Base-by-base conservation (phyloP, 1,140 invertebrate genomes). In the Scaptomyza graminum region DNA sequence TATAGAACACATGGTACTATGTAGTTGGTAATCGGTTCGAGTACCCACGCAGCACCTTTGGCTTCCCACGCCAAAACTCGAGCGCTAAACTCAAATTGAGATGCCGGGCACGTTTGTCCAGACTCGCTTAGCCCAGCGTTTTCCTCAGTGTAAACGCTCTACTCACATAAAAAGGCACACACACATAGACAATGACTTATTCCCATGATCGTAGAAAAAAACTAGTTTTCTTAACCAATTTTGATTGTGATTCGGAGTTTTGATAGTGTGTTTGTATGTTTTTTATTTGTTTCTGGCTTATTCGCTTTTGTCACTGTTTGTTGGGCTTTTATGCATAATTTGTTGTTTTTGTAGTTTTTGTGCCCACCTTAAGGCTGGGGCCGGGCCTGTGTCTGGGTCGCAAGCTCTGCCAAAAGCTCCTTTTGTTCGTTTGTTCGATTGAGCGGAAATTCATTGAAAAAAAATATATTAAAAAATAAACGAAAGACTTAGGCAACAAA, bases 401-500 rank as follows among this genome's bases (percentile, higher is more conserved):
- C 31, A 34, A 34, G 31, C 37, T 41, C 37, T 34, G 55, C 56
- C 41, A 63, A 64, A 64, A 66, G 73, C 62, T 75, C 37, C 62
- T 49, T 60, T 54, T 49, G 51, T 31, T 34, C 62, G 55, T 55
- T 54, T 43, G 51, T 31, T 50, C 51, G 37, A 57, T 81, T 85
- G 73, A 60, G 70, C 74, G 80, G 74, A 88, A 88, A 85, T 82
- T 82, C 82, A 87, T 87, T 88, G 79, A 87, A 87, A 87, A 81
- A 41, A 41, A 87, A 87, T 9, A 2, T 9, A 34, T 9, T 9
- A 82, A 87, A 87, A 81, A 41, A 41, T 88, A 87, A 81, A 87
- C 79, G 71, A 87, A 87, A 78, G 84, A 87, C 82, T 87, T 87
- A 88, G 66, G 82, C 83, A 87, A 82, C 79, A 87, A 87, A 87